Evolutionary conservation across 2,113 vertebrate genomes (phyloP), one percentile per base, ranked within the genome.

Genomic region (Elanus axillaris): DNA sequence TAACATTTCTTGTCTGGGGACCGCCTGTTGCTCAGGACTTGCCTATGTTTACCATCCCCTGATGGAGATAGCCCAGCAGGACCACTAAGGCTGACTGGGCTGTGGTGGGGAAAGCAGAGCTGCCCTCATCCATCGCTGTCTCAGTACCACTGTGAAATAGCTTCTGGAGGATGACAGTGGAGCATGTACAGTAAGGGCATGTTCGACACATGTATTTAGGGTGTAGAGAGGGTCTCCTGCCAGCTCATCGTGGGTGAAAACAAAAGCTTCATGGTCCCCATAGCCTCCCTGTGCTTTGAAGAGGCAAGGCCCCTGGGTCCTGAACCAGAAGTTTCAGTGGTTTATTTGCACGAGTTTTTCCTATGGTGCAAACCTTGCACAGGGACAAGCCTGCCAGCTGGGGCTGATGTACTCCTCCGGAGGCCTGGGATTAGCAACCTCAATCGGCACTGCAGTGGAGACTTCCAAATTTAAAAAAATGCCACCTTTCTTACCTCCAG

Each of bases 71-170:
- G 16, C 48, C 84, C 86, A 95, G 80, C 74, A 82, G 84, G 53
- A 84, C 22, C 26, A 31, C 29, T 1, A 12, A 10, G 17, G 76
- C 23, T 59, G 40, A 12, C 16, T 9, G 36, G 88, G 68, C 59
- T 72, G 60, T 20, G 48, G 56, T 27, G 66, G 7, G 6, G 25
- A 72, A 86, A 68, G 60, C 40, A 78, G 91, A 75, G 77, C 76
- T 81, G 83, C 48, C 85, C 62, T 68, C 7, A 0, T 42, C 83
- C 66, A 17, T 64, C 0, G 45, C 84, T 92, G 73, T 72, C 80
- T 91, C 81, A 84, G 84, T 38, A 77, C 42, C 64, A 22, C 75
- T 88, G 48, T 84, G 91, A 97, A 94, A 96, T 75, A 93, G 40
- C 84, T 42, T 20, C 80, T 84, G 86, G 78, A 95, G 69, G 86